phyloP scores from a whole-genome alignment of 2,888 invertebrate genomes.

The Nipponacmea schrenckii region DNA sequence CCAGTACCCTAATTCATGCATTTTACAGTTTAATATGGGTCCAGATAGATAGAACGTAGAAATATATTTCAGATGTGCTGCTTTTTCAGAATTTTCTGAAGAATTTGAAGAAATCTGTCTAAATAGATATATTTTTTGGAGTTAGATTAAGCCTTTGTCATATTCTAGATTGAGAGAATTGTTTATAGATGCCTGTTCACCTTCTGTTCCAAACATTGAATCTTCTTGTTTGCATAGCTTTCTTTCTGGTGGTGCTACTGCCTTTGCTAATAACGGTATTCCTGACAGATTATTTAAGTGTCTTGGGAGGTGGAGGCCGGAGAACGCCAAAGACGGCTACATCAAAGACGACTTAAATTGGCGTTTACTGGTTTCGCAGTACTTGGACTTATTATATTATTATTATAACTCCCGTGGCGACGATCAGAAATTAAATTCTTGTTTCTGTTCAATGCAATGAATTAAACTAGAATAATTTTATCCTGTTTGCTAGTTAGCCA shows the following conservation, averaged over 20 bases:
- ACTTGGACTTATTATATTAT: not conserved
- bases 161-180: conserved; percentile 21
- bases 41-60: not conserved
- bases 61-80: not conserved
- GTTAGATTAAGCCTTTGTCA: conserved; percentile 6
- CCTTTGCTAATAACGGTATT: conserved; percentile 19
- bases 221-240: conserved; percentile 17
- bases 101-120: conserved; percentile 11
- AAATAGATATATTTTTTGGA: conserved; percentile 9
- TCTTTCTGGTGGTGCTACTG: conserved; percentile 21
- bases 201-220: conserved; percentile 22
- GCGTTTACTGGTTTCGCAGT: conserved; percentile 9
- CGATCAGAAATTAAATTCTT: no score
- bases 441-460: no score
- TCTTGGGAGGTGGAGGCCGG: conserved; percentile 17
- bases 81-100: not conserved
- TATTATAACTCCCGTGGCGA: no score
- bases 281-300: conserved; percentile 24
- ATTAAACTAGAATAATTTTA: no score
- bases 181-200: conserved; percentile 20
- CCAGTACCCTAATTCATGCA: conserved; percentile 17
- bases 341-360: conserved; percentile 1
- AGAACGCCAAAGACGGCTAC: conserved; percentile 13
- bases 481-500: no score
- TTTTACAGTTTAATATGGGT: conserved; percentile 24